Conservation (phyloP, 2,888 invertebrate species). For the Apoderus coryli region DNA sequence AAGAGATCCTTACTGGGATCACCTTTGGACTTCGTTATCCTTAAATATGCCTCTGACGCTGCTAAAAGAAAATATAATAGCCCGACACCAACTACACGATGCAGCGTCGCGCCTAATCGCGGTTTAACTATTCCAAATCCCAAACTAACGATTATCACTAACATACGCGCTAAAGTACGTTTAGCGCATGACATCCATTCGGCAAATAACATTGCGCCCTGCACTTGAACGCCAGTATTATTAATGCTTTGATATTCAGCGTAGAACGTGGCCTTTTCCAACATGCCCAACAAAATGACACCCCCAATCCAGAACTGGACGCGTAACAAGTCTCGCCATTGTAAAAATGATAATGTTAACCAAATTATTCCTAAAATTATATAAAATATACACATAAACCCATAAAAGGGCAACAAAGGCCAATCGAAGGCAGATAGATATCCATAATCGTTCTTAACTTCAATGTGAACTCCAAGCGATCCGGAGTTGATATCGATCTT, state of each 20-base stretch:
- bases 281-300: conserved; percentile 74
- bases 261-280: conserved; percentile 81
- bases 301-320: conserved; percentile 96
- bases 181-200: conserved; percentile 88
- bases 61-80: conserved; percentile 70
- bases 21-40: conserved; percentile 49
- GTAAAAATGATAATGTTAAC: conserved; percentile 67
- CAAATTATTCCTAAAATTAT: conserved; percentile 68
- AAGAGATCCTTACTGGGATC: conserved; percentile 46
- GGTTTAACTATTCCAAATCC: conserved; percentile 96
- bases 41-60: conserved; percentile 72
- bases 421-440: conserved; percentile 82
- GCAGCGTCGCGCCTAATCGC: conserved; percentile 74
- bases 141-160: conserved; percentile 86
- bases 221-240: conserved; percentile 45
- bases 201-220: conserved; percentile 66
- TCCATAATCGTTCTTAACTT: conserved; percentile 63
- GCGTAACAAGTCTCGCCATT: conserved; percentile 81
- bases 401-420: conserved; percentile 81
- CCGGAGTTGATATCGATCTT: conserved; percentile 32
- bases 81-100: conserved; percentile 76
- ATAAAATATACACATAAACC: conserved; percentile 79
- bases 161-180: conserved; percentile 78
- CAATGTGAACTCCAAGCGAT: conserved; percentile 45
- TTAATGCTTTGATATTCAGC: conserved; percentile 74